Evolutionary conservation across 2,113 vertebrate species (phyloP), one percentile per base, ranked within the genome.

Genomic region (Cryptoleucopteryx plumbea): DNA sequence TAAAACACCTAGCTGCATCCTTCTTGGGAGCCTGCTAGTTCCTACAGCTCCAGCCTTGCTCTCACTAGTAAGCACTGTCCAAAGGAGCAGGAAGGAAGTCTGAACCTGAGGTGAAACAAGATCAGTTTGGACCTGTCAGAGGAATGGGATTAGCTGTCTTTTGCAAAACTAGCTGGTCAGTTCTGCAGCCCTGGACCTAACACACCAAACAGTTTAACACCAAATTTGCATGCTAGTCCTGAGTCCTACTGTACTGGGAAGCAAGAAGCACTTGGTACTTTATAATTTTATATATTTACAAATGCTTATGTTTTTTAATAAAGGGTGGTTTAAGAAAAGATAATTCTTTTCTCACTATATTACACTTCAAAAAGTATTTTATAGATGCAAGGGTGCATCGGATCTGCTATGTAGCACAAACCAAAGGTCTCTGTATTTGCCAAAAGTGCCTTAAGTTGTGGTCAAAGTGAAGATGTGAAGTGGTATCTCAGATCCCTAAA

Each of bases 291-390:
- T 81, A 42, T 74, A 70, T 95, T 91, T 94, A 84, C 77, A 91
- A 81, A 94, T 78, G 43, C 61, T 87, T 85, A 58, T 67, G 10
- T 72, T 96, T 92, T 95, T 74, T 59, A 96, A 95, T 96, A 95
- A 96, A 96, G 67, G 50, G 31, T 81, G 26, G 1, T 91, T 95
- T 86, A 74, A 83, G 36, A 90, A 86, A 90, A 82, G 1, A 65
- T 11, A 82, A 70, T 59, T 16, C 4, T 62, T 52, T 75, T 90
- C 16, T 92, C 18, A 20, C 17, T 90, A 4, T 78, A 25, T 86
- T 38, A 52, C 16, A 53, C 6, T 80, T 72, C 5, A 4, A 13
- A 55, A 77, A 67, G 2, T 58, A 19, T 82, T 93, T 55, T 70
- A 13, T 26, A 80, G 16, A 40, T 75, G 16, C 18, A 48, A n/a